phyloP scores from a whole-genome alignment of 2,888 invertebrate species.

The Patella ulyssiponensis region DNA sequence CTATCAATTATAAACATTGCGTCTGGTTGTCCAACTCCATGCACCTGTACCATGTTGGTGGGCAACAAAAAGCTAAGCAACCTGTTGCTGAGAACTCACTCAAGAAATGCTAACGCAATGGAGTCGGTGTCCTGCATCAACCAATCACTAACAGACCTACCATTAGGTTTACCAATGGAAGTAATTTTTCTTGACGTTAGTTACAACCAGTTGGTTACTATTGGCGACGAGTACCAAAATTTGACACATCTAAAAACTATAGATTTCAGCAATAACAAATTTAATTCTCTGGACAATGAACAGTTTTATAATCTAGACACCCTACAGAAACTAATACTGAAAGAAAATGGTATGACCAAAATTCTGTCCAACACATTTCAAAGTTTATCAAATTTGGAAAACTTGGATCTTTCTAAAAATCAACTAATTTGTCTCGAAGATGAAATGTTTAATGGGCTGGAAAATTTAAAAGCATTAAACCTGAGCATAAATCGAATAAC shows the following conservation, averaged over 20 bases:
- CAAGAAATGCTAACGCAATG: too few species aligned
- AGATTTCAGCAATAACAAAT: constrained; percentile 33
- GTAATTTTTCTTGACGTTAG: constrained; percentile 28
- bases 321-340: constrained; percentile 18
- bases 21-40: neutral
- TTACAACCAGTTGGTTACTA: constrained; percentile 25
- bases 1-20: neutral
- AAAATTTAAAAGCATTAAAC: constrained; percentile 31
- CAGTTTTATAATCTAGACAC: constrained; percentile 6
- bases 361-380: constrained; percentile 27
- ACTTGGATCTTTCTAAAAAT: constrained; percentile 36
- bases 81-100: neutral
- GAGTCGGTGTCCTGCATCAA: constrained; percentile 35
- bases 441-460: constrained; percentile 25
- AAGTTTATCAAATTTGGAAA: constrained; percentile 25
- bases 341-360: constrained; percentile 21
- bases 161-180: constrained; percentile 38
- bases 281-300: constrained; percentile 11
- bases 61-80: neutral
- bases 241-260: constrained; percentile 24
- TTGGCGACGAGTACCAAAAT: constrained; percentile 32
- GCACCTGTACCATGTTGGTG: neutral
- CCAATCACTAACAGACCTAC: constrained; percentile 37
- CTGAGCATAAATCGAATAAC: constrained; percentile 26
- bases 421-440: constrained; percentile 20